Base-by-base conservation (phyloP, 2,797 vertebrate genomes). In the Eulemur rubriventer region DNA sequence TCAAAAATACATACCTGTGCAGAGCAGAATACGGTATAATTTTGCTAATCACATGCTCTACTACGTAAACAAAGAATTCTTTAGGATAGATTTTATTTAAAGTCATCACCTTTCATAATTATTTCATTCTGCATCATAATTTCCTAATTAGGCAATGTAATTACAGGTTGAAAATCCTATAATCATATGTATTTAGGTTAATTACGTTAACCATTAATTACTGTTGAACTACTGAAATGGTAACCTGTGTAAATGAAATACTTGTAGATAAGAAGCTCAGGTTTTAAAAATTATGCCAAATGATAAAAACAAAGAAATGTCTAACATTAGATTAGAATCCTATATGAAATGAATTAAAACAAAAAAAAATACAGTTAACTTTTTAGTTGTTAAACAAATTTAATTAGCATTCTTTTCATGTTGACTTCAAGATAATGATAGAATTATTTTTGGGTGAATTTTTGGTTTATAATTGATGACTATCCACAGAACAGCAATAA, bases 41-140 rank as follows among this genome's bases (percentile, higher is more conserved):
- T 97, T 97, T 96, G 67, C 61, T 97, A 97, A 97, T 97, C 91
- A 96, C 12, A 92, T 95, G 26, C 73, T 94, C 80, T 96, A 16
- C 79, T 89, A 92, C 80, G 52, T 94, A 96, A 97, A 97, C 94
- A 97, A 95, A 97, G 61, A 94, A 90, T 96, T 93, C 41, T 96
- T 97, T 94, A 75, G 61, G 55, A 89, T 83, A 95, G 20, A 96
- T 96, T 96, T 97, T 96, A 96, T 97, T 96, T 95, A 95, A 97
- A 97, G 94, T 94, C 94, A 97, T 95, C 96, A 97, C 95, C 96
- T 98, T 96, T 97, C 94, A 96, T 94, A 97, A 97, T 98, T 94
- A 97, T 96, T 96, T 97, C 87, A 96, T 97, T 97, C 43, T 92
- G 69, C 85, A 96, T 97, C 91, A 81, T 95, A 91, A 97, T 96